Evolutionary conservation across 2,888 invertebrate species (phyloP).

Genomic region (Chrysopilus asiliformis): DNA sequence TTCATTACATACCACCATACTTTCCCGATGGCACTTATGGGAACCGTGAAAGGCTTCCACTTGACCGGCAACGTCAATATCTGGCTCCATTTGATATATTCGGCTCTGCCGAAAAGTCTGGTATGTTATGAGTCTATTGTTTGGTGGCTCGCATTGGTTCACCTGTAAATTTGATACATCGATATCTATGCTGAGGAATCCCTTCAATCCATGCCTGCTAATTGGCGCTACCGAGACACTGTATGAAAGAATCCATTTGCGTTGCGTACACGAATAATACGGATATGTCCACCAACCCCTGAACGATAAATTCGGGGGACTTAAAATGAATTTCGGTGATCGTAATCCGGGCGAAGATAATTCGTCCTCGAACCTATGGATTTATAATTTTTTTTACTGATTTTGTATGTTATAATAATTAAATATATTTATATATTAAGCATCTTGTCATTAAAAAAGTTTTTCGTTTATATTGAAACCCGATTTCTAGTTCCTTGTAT

Average conservation of each 20-base stretch:
- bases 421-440: too few relatives aligned
- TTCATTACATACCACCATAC: constrained; percentile 53
- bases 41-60: constrained; percentile 74
- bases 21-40: constrained; percentile 76
- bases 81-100: constrained; percentile 6
- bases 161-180: constrained; percentile 68
- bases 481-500: too few relatives aligned
- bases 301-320: constrained; percentile 46
- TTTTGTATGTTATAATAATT: too few relatives aligned
- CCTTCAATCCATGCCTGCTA: constrained; percentile 42
- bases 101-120: constrained; percentile 8
- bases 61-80: constrained; percentile 35
- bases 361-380: constrained; percentile 48
- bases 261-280: constrained; percentile 68
- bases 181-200: constrained; percentile 59
- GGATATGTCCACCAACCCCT: constrained; percentile 81
- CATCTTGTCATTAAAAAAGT: too few relatives aligned
- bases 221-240: constrained; percentile 51
- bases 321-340: constrained; percentile 50
- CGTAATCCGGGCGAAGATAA: constrained; percentile 41
- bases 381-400: too few relatives aligned
- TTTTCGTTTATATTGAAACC: too few relatives aligned
- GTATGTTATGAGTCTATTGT: constrained; percentile 18
- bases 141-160: constrained; percentile 65
- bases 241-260: constrained; percentile 75